A percentile compares a stretch with the other conserved stretches of the same genome.
Evolutionary conservation across 2,888 invertebrate species (phyloP).

Genomic region (Galeopsomyia nigrocyanea): DNA sequence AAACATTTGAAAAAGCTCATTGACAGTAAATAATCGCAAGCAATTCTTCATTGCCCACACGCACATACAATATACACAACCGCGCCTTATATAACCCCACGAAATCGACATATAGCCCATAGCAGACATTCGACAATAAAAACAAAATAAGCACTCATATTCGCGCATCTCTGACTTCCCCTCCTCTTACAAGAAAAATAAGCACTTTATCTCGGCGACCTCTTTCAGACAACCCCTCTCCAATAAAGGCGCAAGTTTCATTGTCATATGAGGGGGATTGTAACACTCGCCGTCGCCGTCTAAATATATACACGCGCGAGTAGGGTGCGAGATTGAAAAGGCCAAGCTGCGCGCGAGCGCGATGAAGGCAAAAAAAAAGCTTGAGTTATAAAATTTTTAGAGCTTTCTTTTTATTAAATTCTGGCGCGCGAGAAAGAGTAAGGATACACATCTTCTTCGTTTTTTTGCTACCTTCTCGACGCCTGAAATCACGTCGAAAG

Average conservation of each 20-base stretch:
- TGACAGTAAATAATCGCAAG: no score
- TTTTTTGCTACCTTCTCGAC: no score
- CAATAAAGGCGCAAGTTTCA: constrained; percentile 15
- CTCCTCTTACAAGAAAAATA: constrained; percentile 27
- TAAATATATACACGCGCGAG: constrained; percentile 15
- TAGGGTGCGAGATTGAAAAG: constrained; percentile 41
- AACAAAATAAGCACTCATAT: constrained; percentile 17
- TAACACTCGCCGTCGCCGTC: constrained; percentile 11
- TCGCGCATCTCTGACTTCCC: not conserved
- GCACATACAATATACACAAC: no score
- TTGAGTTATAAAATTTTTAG: constrained; percentile 31
- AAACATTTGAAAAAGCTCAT: no score
- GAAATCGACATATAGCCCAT: no score
- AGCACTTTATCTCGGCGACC: constrained; percentile 21
- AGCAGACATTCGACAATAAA: not conserved
- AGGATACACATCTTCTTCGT: no score
- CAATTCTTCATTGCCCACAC: no score
- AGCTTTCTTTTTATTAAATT: constrained; percentile 36
- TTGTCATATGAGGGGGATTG: not conserved
- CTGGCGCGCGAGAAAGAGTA: not conserved
- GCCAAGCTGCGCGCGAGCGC: constrained; percentile 9
- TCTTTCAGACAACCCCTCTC: not conserved
- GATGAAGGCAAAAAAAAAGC: constrained; percentile 3
- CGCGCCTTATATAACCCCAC: no score
- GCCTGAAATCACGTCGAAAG: no score